These are phyloP conservation scores for Ceratoteleas bidentatus DNA, from an alignment of 1,140 invertebrate species.

Conservation along the genomic window DNA sequence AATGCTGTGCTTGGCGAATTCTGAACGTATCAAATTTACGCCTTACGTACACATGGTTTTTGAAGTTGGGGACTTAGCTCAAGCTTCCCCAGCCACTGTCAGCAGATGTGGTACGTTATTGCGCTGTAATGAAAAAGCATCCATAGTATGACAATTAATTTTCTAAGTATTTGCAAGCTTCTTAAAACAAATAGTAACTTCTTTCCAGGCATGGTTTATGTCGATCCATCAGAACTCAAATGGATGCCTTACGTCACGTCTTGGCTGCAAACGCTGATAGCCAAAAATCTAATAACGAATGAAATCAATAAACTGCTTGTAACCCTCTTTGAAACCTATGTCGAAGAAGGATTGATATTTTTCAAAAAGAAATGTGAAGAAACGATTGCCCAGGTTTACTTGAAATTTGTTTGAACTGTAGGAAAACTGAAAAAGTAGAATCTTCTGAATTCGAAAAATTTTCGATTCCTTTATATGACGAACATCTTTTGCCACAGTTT, in stretches of 20 bases:
- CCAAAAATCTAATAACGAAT: constrained; percentile 79
- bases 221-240: constrained; percentile 90
- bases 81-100: constrained; percentile 94
- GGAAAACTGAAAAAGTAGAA: too few species aligned
- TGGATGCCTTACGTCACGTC: constrained; percentile 91
- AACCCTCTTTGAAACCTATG: constrained; percentile 84
- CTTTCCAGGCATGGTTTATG: constrained; percentile 91
- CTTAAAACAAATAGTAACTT: too few species aligned
- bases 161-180: too few species aligned
- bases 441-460: too few species aligned
- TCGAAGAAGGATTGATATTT: constrained; percentile 85
- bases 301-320: constrained; percentile 83
- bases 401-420: neutral
- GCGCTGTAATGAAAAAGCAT: neutral
- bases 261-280: constrained; percentile 86
- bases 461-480: too few species aligned
- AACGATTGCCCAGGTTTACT: constrained; percentile 84
- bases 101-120: constrained; percentile 81
- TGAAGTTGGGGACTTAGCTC: constrained; percentile 92
- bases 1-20: constrained; percentile 93
- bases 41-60: constrained; percentile 92
- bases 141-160: too few species aligned
- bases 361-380: constrained; percentile 84
- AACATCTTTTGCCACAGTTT: too few species aligned
- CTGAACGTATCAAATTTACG: constrained; percentile 94